Conservation (phyloP, 1,140 invertebrate genomes). For the Copidosoma floridanum region DNA sequence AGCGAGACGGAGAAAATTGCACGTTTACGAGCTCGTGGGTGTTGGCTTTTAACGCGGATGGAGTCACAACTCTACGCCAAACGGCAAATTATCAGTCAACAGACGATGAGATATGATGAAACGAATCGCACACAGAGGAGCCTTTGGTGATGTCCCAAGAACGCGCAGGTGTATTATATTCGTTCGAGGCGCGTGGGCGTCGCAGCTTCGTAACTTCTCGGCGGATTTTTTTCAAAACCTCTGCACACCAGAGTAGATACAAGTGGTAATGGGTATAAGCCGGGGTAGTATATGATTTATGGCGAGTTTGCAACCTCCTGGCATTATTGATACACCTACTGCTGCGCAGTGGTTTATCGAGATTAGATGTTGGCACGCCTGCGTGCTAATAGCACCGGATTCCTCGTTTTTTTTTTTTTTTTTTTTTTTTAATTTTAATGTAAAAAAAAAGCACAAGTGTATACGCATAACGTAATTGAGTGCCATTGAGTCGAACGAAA, state of each 20-base stretch:
- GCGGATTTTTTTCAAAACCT: too few relatives aligned
- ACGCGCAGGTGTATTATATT: slow-evolving; percentile 15
- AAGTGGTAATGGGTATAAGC: too few relatives aligned
- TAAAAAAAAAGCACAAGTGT: too few relatives aligned
- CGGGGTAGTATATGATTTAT: slow-evolving; percentile 16
- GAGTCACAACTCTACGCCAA: slow-evolving; percentile 3
- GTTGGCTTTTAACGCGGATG: slow-evolving; percentile 20
- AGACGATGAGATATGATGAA: slow-evolving; percentile 21
- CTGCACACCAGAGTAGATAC: too few relatives aligned
- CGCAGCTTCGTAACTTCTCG: too few relatives aligned
- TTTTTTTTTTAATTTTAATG: neutral
- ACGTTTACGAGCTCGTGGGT: too few relatives aligned
- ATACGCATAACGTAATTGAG: slow-evolving; percentile 1
- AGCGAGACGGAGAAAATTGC: too few relatives aligned
- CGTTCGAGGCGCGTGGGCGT: too few relatives aligned
- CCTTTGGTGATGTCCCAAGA: slow-evolving; percentile 8
- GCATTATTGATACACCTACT: slow-evolving; percentile 19
- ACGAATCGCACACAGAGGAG: neutral
- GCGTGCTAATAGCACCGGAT: too few relatives aligned
- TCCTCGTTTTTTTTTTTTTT: neutral
- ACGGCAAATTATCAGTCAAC: slow-evolving; percentile 13
- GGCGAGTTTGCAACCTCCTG: slow-evolving; percentile 14
- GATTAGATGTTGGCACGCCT: too few relatives aligned
- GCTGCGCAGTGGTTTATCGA: slow-evolving; percentile 10
- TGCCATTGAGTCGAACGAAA: slow-evolving; percentile 9